phyloP scores from a whole-genome alignment of 2,888 invertebrate species.

The Papilio protenor region DNA sequence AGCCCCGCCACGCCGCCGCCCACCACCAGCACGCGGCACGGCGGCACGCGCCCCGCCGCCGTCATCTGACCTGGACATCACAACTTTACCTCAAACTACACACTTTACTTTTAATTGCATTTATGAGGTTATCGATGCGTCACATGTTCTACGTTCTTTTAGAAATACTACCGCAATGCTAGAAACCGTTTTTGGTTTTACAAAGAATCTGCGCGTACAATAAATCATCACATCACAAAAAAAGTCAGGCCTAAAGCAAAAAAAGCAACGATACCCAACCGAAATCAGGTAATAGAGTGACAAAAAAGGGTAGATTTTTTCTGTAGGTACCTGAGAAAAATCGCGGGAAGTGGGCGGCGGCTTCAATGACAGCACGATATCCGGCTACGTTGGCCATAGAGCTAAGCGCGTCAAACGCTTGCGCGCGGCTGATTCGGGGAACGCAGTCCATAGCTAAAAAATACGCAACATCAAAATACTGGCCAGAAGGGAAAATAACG shows the following conservation, averaged over 20 bases:
- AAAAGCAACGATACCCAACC: background rate
- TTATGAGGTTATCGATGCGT: background rate
- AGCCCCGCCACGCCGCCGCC: constrained; percentile 96
- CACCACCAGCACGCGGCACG: constrained; percentile 91
- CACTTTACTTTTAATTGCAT: background rate
- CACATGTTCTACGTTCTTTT: background rate
- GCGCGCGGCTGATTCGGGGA: constrained; percentile 94
- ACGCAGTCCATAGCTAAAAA: constrained; percentile 93
- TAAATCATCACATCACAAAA: background rate
- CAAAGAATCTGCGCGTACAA: background rate
- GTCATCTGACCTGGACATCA: constrained; percentile 91
- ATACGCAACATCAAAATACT: constrained; percentile 21
- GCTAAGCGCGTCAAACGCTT: constrained; percentile 95
- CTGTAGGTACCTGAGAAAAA: constrained; percentile 90
- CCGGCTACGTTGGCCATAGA: constrained; percentile 97
- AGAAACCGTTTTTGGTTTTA: background rate
- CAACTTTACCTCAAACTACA: background rate
- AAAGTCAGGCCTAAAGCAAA: background rate
- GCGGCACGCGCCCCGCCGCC: constrained; percentile 94
- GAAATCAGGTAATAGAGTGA: constrained; percentile 21
- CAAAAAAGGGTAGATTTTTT: background rate
- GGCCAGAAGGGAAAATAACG: constrained; percentile 1
- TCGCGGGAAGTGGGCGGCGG: constrained; percentile 94
- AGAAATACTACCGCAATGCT: background rate
- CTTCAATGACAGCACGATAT: constrained; percentile 94